Conservation (phyloP, 2,888 invertebrate species). For the Drosophila recens region DNA sequence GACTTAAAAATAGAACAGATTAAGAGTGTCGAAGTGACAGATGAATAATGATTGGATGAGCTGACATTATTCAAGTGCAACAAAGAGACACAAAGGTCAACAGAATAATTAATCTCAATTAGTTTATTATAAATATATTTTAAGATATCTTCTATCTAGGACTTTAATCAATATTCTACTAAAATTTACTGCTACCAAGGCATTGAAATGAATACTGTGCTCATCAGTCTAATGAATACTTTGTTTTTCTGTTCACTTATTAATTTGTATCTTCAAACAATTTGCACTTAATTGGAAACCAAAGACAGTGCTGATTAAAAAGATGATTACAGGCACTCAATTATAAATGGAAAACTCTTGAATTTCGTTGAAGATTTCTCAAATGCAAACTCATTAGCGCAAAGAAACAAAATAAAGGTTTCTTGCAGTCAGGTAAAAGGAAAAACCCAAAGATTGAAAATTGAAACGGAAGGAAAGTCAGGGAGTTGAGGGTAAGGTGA, state of each 20-base stretch:
- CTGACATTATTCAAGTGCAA: not conserved
- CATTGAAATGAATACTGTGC: not conserved
- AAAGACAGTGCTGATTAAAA: constrained; percentile 31
- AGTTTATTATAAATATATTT: not conserved
- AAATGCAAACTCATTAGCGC: constrained; percentile 37
- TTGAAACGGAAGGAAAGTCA: constrained; percentile 10
- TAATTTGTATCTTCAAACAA: constrained; percentile 43
- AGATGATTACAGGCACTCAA: constrained; percentile 14
- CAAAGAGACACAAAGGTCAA: not conserved
- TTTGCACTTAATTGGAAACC: constrained; percentile 66
- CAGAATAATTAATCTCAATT: not conserved
- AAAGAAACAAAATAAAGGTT: constrained; percentile 20
- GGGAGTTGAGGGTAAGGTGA: constrained; percentile 17
- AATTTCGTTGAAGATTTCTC: constrained; percentile 23
- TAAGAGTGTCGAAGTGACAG: constrained; percentile 3
- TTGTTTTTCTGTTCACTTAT: not conserved
- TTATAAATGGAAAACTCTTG: constrained; percentile 22
- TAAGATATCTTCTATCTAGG: not conserved
- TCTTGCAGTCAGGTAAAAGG: constrained; percentile 7
- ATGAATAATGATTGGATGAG: not conserved
- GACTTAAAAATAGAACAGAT: constrained; percentile 16
- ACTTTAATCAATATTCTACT: not conserved
- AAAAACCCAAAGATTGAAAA: constrained; percentile 3
- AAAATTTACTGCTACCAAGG: not conserved
- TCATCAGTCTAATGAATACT: not conserved